Conservation (phyloP, 2,797 vertebrate species). For the Phataginus tricuspis region DNA sequence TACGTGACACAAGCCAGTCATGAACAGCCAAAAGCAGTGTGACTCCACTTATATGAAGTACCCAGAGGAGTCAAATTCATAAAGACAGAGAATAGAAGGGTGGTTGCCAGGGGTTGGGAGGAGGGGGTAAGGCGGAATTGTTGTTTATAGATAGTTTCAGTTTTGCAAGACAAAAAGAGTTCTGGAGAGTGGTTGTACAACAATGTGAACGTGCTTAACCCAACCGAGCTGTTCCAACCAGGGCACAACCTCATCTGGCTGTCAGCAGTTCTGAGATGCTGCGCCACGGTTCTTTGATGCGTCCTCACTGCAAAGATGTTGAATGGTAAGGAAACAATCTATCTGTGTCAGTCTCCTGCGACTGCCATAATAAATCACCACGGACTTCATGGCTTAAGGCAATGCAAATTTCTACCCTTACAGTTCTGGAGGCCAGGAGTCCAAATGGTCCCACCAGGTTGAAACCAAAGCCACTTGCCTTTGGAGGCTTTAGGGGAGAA, state of each 20-base stretch:
- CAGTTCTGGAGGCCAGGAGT: background rate
- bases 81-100: background rate
- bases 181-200: background rate
- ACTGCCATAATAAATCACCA: background rate
- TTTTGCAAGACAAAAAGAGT: background rate
- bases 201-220: background rate
- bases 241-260: background rate
- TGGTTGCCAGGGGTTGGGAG: background rate
- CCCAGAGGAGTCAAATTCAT: background rate
- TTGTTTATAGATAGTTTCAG: background rate
- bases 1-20: background rate
- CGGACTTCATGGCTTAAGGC: background rate
- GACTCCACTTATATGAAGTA: background rate
- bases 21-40: background rate
- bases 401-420: background rate
- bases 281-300: background rate
- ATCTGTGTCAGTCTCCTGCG: background rate
- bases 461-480: background rate
- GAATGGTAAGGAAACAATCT: background rate
- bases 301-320: background rate
- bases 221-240: background rate
- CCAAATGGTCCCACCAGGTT: background rate
- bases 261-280: background rate
- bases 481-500: background rate
- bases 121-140: background rate